Percentiles rank a stretch among this genome's conserved stretches.
Evolutionary conservation across 2,888 invertebrate genomes (phyloP).

Genomic region (Eupelmus urozonus): DNA sequence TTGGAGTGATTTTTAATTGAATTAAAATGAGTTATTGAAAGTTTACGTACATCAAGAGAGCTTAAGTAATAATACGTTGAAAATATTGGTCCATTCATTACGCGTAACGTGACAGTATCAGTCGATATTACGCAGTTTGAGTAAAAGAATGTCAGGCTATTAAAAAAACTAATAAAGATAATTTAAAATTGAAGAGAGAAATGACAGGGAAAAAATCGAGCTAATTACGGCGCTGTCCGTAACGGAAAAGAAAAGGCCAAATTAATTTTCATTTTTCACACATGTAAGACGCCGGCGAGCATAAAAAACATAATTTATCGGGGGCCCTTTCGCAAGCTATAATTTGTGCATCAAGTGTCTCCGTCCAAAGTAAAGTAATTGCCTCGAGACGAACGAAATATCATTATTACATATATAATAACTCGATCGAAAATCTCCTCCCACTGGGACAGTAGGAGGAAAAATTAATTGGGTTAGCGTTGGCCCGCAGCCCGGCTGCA

Average conservation of each 20-base stretch:
- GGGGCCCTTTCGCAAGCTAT: conserved; percentile 33
- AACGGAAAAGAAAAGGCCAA: background rate
- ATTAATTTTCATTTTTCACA: conserved; percentile 34
- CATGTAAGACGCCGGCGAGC: background rate
- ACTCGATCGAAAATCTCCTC: background rate
- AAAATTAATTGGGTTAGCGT: conserved; percentile 19
- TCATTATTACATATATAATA: conserved; percentile 3
- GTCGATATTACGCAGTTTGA: background rate
- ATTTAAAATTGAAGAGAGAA: conserved; percentile 1
- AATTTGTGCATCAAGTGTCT: conserved; percentile 32
- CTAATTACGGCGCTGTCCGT: background rate
- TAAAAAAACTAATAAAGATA: conserved; percentile 11
- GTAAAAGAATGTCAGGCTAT: background rate
- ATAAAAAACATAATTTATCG: conserved; percentile 42
- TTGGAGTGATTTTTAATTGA: too few species aligned
- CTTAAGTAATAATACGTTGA: too few species aligned
- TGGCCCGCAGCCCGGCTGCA: too few species aligned
- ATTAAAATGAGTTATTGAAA: too few species aligned
- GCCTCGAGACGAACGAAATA: conserved; percentile 13
- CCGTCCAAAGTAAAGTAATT: conserved; percentile 6
- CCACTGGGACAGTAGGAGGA: background rate
- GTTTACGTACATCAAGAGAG: too few species aligned
- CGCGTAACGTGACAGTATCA: too few species aligned
- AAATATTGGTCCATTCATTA: too few species aligned
- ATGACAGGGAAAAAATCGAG: conserved; percentile 8